These are phyloP conservation scores for Ivindomyrus marchei DNA, from an alignment of 2,113 vertebrate species.

Conservation along the genomic window DNA sequence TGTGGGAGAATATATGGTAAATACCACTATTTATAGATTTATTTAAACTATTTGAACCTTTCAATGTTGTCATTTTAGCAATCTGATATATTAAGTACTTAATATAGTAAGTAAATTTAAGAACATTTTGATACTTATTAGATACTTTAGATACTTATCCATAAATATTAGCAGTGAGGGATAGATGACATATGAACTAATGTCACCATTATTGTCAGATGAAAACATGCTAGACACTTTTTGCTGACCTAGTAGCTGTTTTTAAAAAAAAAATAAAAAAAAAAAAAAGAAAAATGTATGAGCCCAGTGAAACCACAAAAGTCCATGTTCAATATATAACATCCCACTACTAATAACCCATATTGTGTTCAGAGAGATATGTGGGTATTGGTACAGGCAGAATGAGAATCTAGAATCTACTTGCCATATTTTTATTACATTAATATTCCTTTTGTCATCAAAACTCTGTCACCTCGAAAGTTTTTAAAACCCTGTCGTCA, in stretches of 20 bases:
- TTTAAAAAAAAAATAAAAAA: background rate
- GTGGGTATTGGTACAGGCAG: background rate
- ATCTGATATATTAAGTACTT: background rate
- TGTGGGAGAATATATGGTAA: background rate
- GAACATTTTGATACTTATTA: background rate
- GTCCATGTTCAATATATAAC: background rate
- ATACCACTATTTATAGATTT: background rate
- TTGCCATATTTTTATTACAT: background rate
- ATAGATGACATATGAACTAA: background rate
- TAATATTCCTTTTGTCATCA: conserved; percentile 2
- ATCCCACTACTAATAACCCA: background rate
- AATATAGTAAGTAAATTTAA: background rate
- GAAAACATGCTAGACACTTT: background rate
- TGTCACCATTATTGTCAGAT: background rate
- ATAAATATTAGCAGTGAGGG: background rate
- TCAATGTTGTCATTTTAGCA: background rate
- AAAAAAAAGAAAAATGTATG: background rate
- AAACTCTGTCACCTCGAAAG: background rate
- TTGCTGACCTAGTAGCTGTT: background rate
- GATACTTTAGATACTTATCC: background rate
- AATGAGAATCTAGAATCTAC: background rate
- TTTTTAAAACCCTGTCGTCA: background rate
- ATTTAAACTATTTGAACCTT: background rate
- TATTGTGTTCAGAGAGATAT: background rate
- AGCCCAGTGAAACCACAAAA: background rate